Conservation (phyloP, 2,113 vertebrate species). For the Macrotis lagotis region DNA sequence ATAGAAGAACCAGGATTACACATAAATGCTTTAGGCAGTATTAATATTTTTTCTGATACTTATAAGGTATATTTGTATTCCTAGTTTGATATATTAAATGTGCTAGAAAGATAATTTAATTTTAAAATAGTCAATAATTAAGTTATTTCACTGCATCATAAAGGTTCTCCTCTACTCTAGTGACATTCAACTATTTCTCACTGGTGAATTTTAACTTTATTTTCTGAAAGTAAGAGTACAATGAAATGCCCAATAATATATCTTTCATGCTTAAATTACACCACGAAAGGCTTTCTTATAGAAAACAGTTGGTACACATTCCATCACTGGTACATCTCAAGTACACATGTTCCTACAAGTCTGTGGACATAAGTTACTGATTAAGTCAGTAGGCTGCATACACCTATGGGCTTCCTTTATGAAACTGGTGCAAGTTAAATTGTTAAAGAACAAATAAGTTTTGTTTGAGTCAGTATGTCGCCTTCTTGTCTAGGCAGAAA, state of each 20-base stretch:
- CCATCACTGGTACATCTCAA: slow-evolving; percentile 75
- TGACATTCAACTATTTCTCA: not conserved
- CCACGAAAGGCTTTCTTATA: slow-evolving; percentile 37
- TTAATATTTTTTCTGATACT: not conserved
- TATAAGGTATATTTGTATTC: not conserved
- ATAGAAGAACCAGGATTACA: not conserved
- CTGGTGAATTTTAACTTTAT: not conserved
- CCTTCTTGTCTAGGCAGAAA: slow-evolving; percentile 91
- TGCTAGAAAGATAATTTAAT: not conserved
- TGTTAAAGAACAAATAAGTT: slow-evolving; percentile 84
- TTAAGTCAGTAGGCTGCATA: slow-evolving; percentile 78
- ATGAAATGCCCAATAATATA: not conserved
- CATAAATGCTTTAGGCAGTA: not conserved
- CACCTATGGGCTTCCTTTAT: slow-evolving; percentile 83
- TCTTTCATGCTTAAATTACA: slow-evolving; percentile 9
- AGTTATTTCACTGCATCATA: not conserved
- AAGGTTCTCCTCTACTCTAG: not conserved
- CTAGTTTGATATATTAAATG: not conserved
- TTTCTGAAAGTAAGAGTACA: not conserved
- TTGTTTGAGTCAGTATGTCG: slow-evolving; percentile 87
- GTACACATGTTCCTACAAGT: slow-evolving; percentile 70
- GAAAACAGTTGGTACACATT: slow-evolving; percentile 3
- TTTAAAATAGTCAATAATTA: not conserved
- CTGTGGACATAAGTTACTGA: slow-evolving; percentile 81
- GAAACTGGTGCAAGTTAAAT: slow-evolving; percentile 81